phyloP scores from a whole-genome alignment of 2,888 invertebrate species.

The Chironomus tentans region DNA sequence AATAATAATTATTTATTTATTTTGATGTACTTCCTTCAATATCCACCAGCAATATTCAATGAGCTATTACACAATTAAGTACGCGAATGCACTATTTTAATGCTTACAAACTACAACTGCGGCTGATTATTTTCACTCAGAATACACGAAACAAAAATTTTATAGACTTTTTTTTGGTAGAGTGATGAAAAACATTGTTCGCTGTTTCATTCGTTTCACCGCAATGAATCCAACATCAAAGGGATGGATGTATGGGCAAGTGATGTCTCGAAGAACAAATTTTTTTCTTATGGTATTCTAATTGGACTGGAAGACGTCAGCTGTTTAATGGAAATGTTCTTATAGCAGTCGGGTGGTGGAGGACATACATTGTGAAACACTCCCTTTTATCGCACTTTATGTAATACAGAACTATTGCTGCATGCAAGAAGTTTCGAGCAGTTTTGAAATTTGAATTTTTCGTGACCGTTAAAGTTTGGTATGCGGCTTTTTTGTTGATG shows the following conservation, averaged over 20 bases:
- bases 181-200: slow-evolving; percentile 1
- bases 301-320: too few relatives aligned
- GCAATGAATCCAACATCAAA: background rate
- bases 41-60: background rate
- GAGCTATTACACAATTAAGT: background rate
- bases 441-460: too few relatives aligned
- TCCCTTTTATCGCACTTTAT: too few relatives aligned
- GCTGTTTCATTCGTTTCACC: background rate
- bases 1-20: too few relatives aligned
- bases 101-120: background rate
- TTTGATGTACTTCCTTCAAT: background rate
- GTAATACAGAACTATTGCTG: too few relatives aligned
- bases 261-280: background rate
- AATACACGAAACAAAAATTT: background rate
- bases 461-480: too few relatives aligned
- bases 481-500: too few relatives aligned
- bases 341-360: too few relatives aligned
- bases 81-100: background rate
- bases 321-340: too few relatives aligned
- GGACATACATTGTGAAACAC: too few relatives aligned
- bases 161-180: background rate
- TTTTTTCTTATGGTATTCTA: too few relatives aligned
- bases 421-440: too few relatives aligned
- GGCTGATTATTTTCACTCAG: background rate
- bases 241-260: background rate